These are phyloP conservation scores for Frankliniella intonsa DNA, from an alignment of 2,888 invertebrate species.

Conservation along the genomic window DNA sequence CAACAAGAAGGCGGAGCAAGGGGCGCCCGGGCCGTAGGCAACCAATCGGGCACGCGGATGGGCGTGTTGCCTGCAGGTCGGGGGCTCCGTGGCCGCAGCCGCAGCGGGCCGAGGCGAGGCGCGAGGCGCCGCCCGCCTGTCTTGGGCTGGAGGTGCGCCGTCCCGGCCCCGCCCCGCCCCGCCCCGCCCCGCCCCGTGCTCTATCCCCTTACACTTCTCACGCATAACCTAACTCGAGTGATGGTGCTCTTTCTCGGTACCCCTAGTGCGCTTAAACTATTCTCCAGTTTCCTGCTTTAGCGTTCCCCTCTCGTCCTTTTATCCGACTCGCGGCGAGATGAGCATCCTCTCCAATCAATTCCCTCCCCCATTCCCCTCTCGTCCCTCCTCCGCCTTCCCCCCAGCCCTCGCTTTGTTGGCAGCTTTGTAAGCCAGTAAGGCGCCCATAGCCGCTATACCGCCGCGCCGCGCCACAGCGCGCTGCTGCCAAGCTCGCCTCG, in stretches of 20 bases:
- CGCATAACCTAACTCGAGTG: no score
- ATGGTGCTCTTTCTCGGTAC: no score
- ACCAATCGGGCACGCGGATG: no score
- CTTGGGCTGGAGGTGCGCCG: no score
- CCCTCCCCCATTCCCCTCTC: not conserved
- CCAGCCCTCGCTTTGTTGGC: not conserved
- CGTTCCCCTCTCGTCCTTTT: not conserved
- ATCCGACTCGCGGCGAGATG: no score
- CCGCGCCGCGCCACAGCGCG: not conserved
- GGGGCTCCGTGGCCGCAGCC: no score
- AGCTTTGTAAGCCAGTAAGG: not conserved
- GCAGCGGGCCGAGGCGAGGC: no score
- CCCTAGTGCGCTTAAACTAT: not conserved
- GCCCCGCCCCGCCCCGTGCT: not conserved
- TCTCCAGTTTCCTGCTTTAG: constrained; percentile 5
- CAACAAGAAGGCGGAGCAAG: no score
- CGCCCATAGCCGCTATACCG: not conserved
- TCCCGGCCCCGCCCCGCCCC: not conserved
- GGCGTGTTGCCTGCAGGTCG: no score
- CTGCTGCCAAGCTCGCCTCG: not conserved
- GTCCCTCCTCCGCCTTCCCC: not conserved
- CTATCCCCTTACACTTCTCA: not conserved
- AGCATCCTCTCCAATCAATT: no score
- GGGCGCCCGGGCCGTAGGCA: no score
- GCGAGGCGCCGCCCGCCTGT: no score